A percentile compares a stretch with the other conserved stretches of the same genome.
phyloP scores from a whole-genome alignment of 2,888 invertebrate species.

The Leptothorax acervorum region DNA sequence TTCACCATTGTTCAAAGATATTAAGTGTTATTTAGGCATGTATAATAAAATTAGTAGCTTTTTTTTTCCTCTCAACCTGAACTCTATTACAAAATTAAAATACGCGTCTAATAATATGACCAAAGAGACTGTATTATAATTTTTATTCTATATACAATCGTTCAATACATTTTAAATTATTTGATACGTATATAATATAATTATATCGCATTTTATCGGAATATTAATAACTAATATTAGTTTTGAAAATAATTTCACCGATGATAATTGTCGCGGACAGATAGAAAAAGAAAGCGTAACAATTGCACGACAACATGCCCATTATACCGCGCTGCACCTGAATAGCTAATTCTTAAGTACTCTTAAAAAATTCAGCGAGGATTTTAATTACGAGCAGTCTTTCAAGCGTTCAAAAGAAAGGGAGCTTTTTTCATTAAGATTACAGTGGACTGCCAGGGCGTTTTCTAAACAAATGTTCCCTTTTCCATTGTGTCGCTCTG shows the following conservation, averaged over 20 bases:
- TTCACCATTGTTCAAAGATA: too few relatives aligned
- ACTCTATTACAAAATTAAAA: too few relatives aligned
- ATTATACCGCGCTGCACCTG: conserved; percentile 6
- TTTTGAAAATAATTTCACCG: not conserved
- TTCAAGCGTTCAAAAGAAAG: conserved; percentile 36
- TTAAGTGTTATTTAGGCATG: too few relatives aligned
- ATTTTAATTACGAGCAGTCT: conserved; percentile 65
- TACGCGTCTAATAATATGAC: too few relatives aligned
- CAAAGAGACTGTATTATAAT: not conserved
- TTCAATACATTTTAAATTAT: not conserved
- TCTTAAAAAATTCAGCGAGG: conserved; percentile 44
- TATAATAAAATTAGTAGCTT: too few relatives aligned
- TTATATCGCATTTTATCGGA: not conserved
- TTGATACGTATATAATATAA: not conserved
- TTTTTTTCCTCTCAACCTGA: too few relatives aligned
- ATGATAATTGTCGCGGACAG: not conserved
- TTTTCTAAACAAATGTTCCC: conserved; percentile 68
- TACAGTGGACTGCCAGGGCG: conserved; percentile 60
- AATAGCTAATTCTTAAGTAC: conserved; percentile 52
- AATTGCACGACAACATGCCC: conserved; percentile 21
- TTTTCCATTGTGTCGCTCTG: conserved; percentile 61
- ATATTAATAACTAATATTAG: conserved; percentile 5
- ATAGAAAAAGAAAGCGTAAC: not conserved
- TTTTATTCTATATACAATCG: not conserved
- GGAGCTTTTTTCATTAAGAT: conserved; percentile 67